Evolutionary conservation across 2,113 vertebrate genomes (phyloP), one percentile per base, ranked within the genome.

Genomic region (Rhinolophus ferrumequinum): DNA sequence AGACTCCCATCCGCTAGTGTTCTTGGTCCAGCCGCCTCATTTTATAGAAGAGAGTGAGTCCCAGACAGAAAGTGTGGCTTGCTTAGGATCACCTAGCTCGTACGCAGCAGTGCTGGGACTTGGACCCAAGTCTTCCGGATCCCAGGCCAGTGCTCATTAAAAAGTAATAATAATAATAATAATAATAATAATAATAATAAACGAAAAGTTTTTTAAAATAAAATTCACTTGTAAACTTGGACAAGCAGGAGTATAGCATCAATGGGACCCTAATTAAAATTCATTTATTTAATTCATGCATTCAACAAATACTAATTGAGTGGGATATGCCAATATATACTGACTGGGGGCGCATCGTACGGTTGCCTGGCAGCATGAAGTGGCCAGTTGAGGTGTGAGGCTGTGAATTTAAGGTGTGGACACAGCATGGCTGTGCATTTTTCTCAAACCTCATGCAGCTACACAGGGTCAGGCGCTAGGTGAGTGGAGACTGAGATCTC

Each of bases 191-290:
- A 92, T 41, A 50, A n/a, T n/a, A 50, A 50, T 12, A 50, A 69
- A 84, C 60, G 4, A 54, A 54, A 56, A 93, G 60, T 0, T 19
- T 19, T 87, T 67, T 19, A 52, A 91, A 75, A 56, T 87, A 86
- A 86, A 80, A 52, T 79, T 69, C 14, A 52, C 54, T 52, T 91
- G 52, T 75, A 84, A 88, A 80, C 54, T 54, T 21, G 14, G 62
- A 62, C 58, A 94, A 44, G n/a, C 35, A 89, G 44, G 89, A 47
- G 35, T 50, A 8, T 28, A 60, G 19, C 58, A 56, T 41, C 11
- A 6, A 41, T 62, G 64, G 47, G 82, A 33, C 47, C 81, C 56
- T 93, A 30, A 47, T 19, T 69, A n/a, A 90, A 70, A 52, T 35
- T 38, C 24, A 26, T 66, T 50, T 81, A 50, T 90, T 89, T 28